phyloP scores from a whole-genome alignment of 2,113 vertebrate genomes.

The Aptenodytes forsteri region DNA sequence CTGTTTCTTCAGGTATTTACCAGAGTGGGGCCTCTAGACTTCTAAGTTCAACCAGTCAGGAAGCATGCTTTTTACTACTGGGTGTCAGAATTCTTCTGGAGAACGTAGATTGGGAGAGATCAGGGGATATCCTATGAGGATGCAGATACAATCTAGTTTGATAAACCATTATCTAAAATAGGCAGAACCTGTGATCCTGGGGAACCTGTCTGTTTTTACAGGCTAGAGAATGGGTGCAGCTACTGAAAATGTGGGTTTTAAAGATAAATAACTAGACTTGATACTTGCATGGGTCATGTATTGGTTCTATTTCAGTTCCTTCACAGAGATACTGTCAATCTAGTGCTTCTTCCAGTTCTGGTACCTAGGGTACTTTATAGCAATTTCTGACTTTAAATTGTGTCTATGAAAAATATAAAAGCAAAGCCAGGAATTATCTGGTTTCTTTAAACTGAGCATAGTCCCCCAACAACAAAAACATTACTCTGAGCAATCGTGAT shows the following conservation, averaged over 20 bases:
- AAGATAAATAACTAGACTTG: background rate
- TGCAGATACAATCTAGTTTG: background rate
- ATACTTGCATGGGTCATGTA: background rate
- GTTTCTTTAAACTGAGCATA: background rate
- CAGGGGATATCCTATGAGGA: background rate
- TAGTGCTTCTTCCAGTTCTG: background rate
- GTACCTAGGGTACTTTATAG: background rate
- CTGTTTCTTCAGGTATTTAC: background rate
- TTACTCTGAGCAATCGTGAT: background rate
- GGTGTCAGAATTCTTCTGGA: background rate
- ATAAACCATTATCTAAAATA: background rate
- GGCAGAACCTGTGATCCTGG: background rate
- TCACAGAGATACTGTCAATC: background rate
- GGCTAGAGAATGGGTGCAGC: background rate
- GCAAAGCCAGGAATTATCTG: background rate
- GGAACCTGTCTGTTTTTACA: background rate
- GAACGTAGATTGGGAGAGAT: background rate
- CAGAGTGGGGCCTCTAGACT: background rate
- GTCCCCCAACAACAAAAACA: background rate
- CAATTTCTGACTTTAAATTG: background rate
- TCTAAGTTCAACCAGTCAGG: background rate
- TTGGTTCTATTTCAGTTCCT: background rate
- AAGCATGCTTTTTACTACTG: background rate
- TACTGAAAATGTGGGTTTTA: background rate
- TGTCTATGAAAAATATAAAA: background rate